phyloP scores from a whole-genome alignment of 2,888 invertebrate species.

The Ophion obscuratus region DNA sequence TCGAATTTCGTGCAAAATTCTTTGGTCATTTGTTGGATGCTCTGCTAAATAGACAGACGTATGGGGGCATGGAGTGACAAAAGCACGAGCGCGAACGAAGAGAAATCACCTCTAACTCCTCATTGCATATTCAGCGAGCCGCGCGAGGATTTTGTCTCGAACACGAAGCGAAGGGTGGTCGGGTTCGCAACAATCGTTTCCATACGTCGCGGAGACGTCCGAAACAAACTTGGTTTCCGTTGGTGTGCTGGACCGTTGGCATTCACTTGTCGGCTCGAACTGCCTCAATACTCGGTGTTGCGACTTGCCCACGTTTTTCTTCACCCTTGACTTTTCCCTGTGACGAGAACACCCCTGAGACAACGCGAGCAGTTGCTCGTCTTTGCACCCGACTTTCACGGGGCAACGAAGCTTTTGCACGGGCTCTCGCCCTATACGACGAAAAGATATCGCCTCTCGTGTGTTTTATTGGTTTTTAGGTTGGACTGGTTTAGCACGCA shows the following conservation, averaged over 20 bases:
- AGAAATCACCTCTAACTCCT: constrained; percentile 73
- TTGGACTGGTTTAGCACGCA: constrained; percentile 68
- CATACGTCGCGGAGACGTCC: constrained; percentile 50
- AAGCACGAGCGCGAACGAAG: constrained; percentile 32
- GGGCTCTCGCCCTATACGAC: constrained; percentile 17
- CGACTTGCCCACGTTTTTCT: constrained; percentile 9
- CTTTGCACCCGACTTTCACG: constrained; percentile 44
- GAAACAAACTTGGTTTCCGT: constrained; percentile 41
- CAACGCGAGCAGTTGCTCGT: constrained; percentile 35
- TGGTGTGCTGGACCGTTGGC: constrained; percentile 56
- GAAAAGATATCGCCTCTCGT: constrained; percentile 66
- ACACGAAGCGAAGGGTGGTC: constrained; percentile 55
- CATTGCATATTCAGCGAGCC: constrained; percentile 82
- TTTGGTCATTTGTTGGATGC: not conserved
- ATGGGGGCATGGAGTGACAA: constrained; percentile 49
- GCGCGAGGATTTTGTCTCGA: constrained; percentile 78
- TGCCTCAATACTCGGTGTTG: constrained; percentile 31
- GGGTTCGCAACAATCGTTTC: constrained; percentile 42
- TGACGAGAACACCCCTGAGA: constrained; percentile 37
- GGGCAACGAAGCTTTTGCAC: constrained; percentile 42
- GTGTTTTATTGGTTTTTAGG: constrained; percentile 74
- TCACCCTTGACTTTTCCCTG: not conserved
- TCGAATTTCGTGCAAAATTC: not conserved
- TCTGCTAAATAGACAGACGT: constrained; percentile 65
- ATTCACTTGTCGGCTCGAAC: constrained; percentile 62